Evolutionary conservation across 1,140 invertebrate genomes (phyloP), one percentile per base, ranked within the genome.

Genomic region (Dinothrombium tinctorium): DNA sequence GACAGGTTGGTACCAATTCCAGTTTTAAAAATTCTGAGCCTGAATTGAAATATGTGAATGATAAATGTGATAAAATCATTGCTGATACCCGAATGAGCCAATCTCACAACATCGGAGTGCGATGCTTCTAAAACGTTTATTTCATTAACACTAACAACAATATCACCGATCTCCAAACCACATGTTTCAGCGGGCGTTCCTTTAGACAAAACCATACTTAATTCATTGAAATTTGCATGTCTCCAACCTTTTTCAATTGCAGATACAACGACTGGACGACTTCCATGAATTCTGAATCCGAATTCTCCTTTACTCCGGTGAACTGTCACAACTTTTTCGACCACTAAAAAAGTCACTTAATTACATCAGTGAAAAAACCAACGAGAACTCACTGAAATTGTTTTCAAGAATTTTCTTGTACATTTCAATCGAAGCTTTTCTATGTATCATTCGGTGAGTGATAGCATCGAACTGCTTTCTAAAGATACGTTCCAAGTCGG

Each of bases 231-330:
- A 14, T 8, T 17, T 3, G 19, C 8, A 36, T 29, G 6, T 31
- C 8, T n/a, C 33, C 24, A 33, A 49, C 50, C 50, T 41, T 46
- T 48, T 59, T 92, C 86, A 42, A 95, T 87, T 3, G 80, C 80
- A 2, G 86, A 89, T 4, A 95, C 81, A 1, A 92, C 81, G 0
- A 90, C 83, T 1, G 89, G 87, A 49, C 84, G 80, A 41, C 80
- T 86, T 9, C 87, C 86, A 50, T 90, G 80, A 49, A 95, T 89
- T 35, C 87, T 69, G 53, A 95, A 89, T 9, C 89, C 89, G 57
- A 90, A 94, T 54, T 90, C 86, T 7, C 77, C 79, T 14, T 76
- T 76, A 41, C 77, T 71, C 11, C 36, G 69, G 46, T 69, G 69
- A 0, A 86, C 76, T 29, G 76, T 65, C 12, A 87, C 74, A n/a